Percentiles rank a stretch among this genome's conserved stretches.
phyloP scores from a whole-genome alignment of 2,888 invertebrate species.

The Eupelmus urozonus region DNA sequence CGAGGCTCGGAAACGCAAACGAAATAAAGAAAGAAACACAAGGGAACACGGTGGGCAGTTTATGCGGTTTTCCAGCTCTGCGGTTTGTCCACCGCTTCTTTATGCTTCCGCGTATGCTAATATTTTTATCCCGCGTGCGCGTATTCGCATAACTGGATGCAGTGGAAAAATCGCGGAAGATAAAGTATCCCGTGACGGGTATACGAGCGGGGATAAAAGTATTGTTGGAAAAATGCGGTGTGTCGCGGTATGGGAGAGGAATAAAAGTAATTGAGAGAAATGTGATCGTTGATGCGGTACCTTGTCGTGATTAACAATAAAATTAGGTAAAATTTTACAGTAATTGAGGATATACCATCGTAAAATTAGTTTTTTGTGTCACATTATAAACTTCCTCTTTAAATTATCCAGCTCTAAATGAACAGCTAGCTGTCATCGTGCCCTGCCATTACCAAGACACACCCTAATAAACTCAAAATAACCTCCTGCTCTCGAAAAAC shows the following conservation, averaged over 20 bases:
- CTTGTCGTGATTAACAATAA: too few relatives aligned
- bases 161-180: background rate
- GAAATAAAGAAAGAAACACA: background rate
- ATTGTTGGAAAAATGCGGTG: too few relatives aligned
- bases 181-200: background rate
- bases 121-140: constrained; percentile 9
- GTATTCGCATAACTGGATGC: background rate
- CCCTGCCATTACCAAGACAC: too few relatives aligned
- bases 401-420: too few relatives aligned
- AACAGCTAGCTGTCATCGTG: too few relatives aligned
- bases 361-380: too few relatives aligned
- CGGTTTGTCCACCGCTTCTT: background rate
- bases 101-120: constrained; percentile 30
- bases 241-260: background rate
- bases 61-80: constrained; percentile 26
- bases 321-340: too few relatives aligned
- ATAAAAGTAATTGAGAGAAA: background rate
- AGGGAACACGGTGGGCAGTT: background rate
- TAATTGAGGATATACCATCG: too few relatives aligned
- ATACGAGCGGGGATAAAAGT: background rate
- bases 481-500: too few relatives aligned
- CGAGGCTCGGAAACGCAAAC: background rate
- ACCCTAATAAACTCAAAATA: background rate
- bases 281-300: background rate
- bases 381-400: too few relatives aligned